Conservation (phyloP, 2,113 vertebrate species). For the Crocuta crocuta region DNA sequence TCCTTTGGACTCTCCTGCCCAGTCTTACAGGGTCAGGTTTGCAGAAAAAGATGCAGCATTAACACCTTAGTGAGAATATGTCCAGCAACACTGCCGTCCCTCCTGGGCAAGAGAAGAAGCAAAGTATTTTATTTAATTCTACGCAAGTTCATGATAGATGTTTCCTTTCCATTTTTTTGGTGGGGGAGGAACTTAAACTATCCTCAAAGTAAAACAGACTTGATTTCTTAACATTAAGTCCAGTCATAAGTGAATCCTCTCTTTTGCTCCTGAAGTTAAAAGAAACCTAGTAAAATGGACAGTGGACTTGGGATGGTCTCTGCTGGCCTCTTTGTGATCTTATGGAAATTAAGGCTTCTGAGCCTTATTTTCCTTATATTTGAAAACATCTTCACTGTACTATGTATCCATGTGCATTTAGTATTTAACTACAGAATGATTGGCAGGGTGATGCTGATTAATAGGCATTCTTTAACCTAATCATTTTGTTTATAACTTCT, state of each 20-base stretch:
- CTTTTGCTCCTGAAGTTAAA: neutral
- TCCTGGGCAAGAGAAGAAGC: neutral
- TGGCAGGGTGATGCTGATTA: neutral
- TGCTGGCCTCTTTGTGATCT: neutral
- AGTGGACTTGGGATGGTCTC: neutral
- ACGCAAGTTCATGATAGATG: neutral
- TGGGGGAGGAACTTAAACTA: neutral
- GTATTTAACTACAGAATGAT: neutral
- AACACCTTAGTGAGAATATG: neutral
- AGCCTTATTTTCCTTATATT: neutral
- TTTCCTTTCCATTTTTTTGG: neutral
- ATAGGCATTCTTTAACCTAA: neutral
- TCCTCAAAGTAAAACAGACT: neutral
- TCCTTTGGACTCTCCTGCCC: neutral
- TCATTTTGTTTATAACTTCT: neutral
- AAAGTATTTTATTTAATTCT: neutral
- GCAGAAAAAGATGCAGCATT: neutral
- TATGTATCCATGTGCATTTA: neutral
- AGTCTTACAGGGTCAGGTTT: neutral
- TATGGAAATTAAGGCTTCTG: neutral
- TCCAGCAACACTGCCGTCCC: neutral
- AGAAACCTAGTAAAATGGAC: neutral
- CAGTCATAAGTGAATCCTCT: neutral
- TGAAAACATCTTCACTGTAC: neutral
- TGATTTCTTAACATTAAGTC: neutral